Percentiles rank a stretch among this genome's conserved stretches.
phyloP scores from a whole-genome alignment of 2,113 vertebrate species.

The Channa maculata region DNA sequence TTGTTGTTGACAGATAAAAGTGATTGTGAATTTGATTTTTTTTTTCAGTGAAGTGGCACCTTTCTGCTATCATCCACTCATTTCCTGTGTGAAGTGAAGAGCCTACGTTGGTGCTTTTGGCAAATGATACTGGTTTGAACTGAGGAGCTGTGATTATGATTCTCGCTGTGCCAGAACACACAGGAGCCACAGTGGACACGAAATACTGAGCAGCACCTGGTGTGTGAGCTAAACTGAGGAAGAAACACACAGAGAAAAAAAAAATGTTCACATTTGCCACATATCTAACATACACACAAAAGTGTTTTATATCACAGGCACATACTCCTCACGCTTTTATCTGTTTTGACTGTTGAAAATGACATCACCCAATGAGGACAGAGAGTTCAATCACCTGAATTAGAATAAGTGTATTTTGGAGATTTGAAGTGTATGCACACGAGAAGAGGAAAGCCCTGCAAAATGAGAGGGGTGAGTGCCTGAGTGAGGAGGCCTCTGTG shows the following conservation, averaged over 20 bases:
- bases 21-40: constrained; percentile 36
- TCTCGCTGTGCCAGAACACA: constrained; percentile 59
- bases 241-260: constrained; percentile 13
- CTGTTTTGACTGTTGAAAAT: constrained; percentile 18
- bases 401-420: constrained; percentile 17
- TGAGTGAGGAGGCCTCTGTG: constrained; percentile 7
- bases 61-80: constrained; percentile 54
- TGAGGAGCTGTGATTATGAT: constrained; percentile 63
- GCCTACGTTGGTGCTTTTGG: constrained; percentile 41
- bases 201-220: constrained; percentile 77
- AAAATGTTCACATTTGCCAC: constrained; percentile 23
- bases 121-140: constrained; percentile 48
- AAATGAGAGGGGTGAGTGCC: constrained; percentile 27
- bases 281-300: neutral
- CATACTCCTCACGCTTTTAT: neutral
- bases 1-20: constrained; percentile 34
- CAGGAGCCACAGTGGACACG: constrained; percentile 50
- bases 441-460: constrained; percentile 23
- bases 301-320: constrained; percentile 16
- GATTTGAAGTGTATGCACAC: constrained; percentile 23
- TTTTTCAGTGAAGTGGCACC: constrained; percentile 36
- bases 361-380: constrained; percentile 10
- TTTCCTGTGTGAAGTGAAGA: constrained; percentile 55
- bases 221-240: constrained; percentile 49
- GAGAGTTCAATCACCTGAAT: constrained; percentile 21